A percentile compares a stretch with the other conserved stretches of the same genome.
Conservation (phyloP, 1,140 invertebrate genomes). For the Drosophila nebulosa region DNA sequence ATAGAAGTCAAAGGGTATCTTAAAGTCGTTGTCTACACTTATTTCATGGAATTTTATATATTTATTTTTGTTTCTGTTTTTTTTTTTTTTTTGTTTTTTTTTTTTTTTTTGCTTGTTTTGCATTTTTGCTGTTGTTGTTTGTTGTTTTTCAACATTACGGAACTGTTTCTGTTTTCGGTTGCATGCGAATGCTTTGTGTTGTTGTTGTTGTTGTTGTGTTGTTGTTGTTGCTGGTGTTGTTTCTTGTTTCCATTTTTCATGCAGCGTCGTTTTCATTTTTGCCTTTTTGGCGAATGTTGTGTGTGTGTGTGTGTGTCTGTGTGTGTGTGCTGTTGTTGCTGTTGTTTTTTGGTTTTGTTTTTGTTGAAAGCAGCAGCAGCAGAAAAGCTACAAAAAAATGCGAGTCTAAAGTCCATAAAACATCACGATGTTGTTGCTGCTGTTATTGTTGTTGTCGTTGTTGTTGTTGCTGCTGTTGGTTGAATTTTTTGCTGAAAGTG, state of each 20-base stretch:
- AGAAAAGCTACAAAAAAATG: conserved; percentile 24
- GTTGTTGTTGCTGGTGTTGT: conserved; percentile 39
- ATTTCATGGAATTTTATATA: not conserved
- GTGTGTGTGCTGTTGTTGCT: conserved; percentile 4
- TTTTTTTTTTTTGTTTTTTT: conserved; percentile 10
- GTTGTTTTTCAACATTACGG: conserved; percentile 59
- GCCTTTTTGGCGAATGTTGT: conserved; percentile 59
- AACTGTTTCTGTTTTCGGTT: conserved; percentile 63
- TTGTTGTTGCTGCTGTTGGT: conserved; percentile 25
- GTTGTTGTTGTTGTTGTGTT: conserved; percentile 33
- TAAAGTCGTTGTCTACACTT: not conserved
- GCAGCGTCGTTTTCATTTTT: conserved; percentile 64
- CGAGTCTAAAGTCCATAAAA: conserved; percentile 75
- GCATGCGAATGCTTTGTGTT: conserved; percentile 53
- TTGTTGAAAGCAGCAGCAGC: conserved; percentile 14
- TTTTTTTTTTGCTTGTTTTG: conserved; percentile 19
- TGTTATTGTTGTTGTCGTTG: conserved; percentile 36
- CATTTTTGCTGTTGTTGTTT: conserved; percentile 41
- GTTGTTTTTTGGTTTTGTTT: conserved; percentile 27
- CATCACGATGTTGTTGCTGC: conserved; percentile 56
- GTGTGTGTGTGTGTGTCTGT: conserved; percentile 22
- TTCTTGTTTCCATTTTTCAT: conserved; percentile 72
- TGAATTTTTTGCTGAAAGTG: conserved; percentile 64
- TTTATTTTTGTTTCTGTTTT: conserved; percentile 1
- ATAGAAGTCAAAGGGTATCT: not conserved